phyloP scores from a whole-genome alignment of 2,113 vertebrate species.

The Indri indri region DNA sequence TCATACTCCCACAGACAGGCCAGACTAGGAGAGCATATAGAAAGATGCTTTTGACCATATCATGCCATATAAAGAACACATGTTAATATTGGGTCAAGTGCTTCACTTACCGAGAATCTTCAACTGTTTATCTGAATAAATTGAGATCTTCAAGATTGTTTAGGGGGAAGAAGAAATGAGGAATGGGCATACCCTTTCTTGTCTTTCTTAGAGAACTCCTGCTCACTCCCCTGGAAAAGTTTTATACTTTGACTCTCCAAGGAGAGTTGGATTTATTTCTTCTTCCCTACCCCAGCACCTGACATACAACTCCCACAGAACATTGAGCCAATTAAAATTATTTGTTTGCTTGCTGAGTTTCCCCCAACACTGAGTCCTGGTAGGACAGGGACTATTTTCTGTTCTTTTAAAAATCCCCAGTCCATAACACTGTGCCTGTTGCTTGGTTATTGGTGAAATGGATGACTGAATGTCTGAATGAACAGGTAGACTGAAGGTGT shows the following conservation, averaged over 20 bases:
- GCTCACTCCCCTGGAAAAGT: neutral
- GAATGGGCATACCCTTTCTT: neutral
- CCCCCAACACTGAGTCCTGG: neutral
- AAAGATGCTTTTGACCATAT: neutral
- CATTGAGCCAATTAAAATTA: neutral
- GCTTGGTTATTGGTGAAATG: neutral
- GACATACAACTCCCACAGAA: neutral
- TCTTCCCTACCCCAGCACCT: neutral
- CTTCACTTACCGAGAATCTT: neutral
- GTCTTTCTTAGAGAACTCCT: neutral
- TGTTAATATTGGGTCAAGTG: neutral
- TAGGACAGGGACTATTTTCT: neutral
- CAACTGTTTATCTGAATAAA: neutral
- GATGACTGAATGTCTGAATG: neutral
- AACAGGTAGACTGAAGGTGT: neutral
- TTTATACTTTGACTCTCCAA: neutral
- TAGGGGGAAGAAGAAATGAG: neutral
- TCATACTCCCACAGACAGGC: neutral
- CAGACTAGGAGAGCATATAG: neutral
- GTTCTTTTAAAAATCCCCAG: neutral
- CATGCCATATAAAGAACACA: neutral
- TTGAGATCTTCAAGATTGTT: neutral
- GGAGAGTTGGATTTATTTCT: neutral
- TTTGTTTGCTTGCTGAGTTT: neutral
- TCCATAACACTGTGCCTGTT: neutral